Evolutionary conservation across 92 coral and sea anemone genomes (phyloP), one percentile per base, ranked within the genome.

Genomic region (Paragorgia papillata): DNA sequence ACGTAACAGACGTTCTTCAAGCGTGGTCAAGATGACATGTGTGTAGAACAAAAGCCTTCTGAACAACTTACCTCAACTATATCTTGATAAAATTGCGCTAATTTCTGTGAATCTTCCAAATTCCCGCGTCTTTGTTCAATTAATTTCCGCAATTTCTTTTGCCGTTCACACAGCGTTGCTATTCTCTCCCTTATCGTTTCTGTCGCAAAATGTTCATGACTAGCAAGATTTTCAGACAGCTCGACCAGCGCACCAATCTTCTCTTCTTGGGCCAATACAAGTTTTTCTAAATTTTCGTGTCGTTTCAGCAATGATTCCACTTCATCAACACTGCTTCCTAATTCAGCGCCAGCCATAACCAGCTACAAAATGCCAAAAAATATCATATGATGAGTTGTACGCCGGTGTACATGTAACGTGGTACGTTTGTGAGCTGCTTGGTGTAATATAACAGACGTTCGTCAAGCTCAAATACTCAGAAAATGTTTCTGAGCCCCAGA

Each of bases 71-170:
- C 97, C 94, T 93, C 97, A 13, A 93, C 91, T 29, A 91, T 92
- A 73, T 90, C 97, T 75, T 90, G 97, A 48, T 88, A 93, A 69
- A 93, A 93, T 87, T 88, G 97, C 33, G 90, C 88, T 24, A 91
- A 88, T 61, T 88, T 88, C 75, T 78, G 85, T 2, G 97, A 93
- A 59, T 93, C 91, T 50, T 90, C 92, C 61, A 93, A 74, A 82
- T 91, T 91, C 18, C 29, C 44, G 25, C 90, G 84, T 64, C 97
- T 89, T 66, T 88, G 87, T 30, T 43, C 76, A 19, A 93, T 33
- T 56, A 88, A 92, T 18, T 81, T 86, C 32, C 86, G 79, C 76
- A 93, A 76, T 53, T 89, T 90, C 53, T 81, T 82, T 49, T 96
- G 85, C 41, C 94, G 85, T 40, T 87, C 89, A 56, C 87, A 84